Evolutionary conservation across 2,797 vertebrate genomes (phyloP), one percentile per base, ranked within the genome.

Genomic region (Rallus crepitans): DNA sequence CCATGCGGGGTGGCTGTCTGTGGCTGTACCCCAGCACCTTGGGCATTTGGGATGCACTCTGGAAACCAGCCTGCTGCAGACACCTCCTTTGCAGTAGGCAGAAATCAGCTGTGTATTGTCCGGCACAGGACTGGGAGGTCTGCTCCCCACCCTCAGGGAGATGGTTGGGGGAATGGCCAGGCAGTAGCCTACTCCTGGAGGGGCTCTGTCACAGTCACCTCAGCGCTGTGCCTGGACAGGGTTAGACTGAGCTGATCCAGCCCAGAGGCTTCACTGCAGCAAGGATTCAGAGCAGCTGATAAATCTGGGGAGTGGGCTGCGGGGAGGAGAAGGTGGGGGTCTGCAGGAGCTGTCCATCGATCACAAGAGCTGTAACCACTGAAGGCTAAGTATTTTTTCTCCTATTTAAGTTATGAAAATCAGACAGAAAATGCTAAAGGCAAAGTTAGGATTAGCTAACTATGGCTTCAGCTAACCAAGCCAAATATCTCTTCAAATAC

Each of bases 1-100:
- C 28, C 23, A 4, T 1, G 12, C 0, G 0, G 31, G 28, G 12
- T 33, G 77, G 66, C 30, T 82, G 2, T 7, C 2, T 8, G 48
- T 15, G 70, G 13, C 56, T 0, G 0, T 37, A 7, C 37, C 20
- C 40, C 1, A 1, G 9, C 9, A 15, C 52, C 18, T 47, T 0
- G 1, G 28, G 19, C 19, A 2, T 13, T n/a, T 35, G 72, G 59
- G 60, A 50, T 4, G 15, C 48, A 50, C 24, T 23, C 15, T 39
- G 40, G 25, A 13, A 19, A 11, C 45, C 50, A 69, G 6, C 42
- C 53, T 9, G 1, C 50, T 53, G 75, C 52, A 60, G 28, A 37
- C 35, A 75, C 15, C 7, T 8, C 12, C 15, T 15, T 25, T 12
- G 37, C 17, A 27, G 12, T n/a, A 53, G 15, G 77, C 20, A 75